These are phyloP conservation scores for Hirundichthys speculiger DNA, from an alignment of 2,113 vertebrate species.

Conservation along the genomic window DNA sequence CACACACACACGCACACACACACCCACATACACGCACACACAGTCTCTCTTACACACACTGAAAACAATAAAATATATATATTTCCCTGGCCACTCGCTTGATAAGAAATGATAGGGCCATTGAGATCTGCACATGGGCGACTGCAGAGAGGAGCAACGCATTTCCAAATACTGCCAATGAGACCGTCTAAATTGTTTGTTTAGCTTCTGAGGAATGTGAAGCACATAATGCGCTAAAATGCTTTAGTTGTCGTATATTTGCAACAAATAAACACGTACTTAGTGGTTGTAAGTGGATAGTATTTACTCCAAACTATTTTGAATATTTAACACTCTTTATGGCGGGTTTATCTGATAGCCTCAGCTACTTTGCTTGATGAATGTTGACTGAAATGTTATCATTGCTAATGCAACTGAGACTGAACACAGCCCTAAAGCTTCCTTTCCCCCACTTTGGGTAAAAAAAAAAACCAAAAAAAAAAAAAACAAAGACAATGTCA, in stretches of 20 bases:
- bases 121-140: conserved; percentile 33
- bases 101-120: conserved; percentile 56
- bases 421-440: not conserved
- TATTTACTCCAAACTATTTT: conserved; percentile 59
- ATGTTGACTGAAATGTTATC: conserved; percentile 60
- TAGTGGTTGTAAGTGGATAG: conserved; percentile 68
- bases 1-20: too few species aligned
- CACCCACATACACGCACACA: too few species aligned
- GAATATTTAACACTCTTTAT: conserved; percentile 72
- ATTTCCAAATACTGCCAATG: conserved; percentile 55
- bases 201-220: conserved; percentile 68
- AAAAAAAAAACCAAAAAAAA: too few species aligned
- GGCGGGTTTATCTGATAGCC: conserved; percentile 64
- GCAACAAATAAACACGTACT: conserved; percentile 78
- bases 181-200: conserved; percentile 71
- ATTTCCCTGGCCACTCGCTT: conserved; percentile 61
- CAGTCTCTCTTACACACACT: not conserved
- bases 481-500: too few species aligned
- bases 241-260: conserved; percentile 72
- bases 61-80: conserved; percentile 20
- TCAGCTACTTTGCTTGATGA: conserved; percentile 53
- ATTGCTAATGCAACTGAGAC: conserved; percentile 44
- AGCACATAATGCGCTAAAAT: conserved; percentile 67
- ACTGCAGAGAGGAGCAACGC: conserved; percentile 41
- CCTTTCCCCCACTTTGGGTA: too few species aligned